Conservation (phyloP, 2,113 vertebrate species). For the Panurus biarmicus region DNA sequence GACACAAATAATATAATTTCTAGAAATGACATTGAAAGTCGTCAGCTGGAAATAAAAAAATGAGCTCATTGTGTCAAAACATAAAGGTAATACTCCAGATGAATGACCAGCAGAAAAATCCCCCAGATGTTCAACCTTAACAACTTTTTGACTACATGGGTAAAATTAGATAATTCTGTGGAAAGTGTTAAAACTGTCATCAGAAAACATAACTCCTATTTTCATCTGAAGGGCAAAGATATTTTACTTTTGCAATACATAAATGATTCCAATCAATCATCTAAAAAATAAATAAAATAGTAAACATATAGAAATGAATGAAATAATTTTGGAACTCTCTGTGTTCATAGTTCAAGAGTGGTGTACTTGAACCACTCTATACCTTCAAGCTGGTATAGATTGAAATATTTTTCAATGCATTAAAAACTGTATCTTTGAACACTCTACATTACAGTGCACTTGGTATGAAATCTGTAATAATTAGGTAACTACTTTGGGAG, state of each 20-base stretch:
- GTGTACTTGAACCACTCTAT: background rate
- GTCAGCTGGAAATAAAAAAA: background rate
- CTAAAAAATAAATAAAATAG: background rate
- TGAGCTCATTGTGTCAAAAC: background rate
- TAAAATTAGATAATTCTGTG: background rate
- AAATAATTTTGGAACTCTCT: background rate
- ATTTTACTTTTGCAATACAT: background rate
- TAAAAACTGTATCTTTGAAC: background rate
- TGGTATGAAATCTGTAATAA: background rate
- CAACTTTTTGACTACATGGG: background rate
- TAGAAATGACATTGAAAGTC: background rate
- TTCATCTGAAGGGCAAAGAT: background rate
- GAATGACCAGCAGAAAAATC: background rate
- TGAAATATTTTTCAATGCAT: background rate
- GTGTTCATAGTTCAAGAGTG: background rate
- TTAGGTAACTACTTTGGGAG: background rate
- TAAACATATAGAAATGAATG: background rate
- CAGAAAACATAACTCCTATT: background rate
- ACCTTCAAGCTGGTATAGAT: background rate
- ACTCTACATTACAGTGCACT: background rate
- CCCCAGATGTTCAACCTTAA: background rate
- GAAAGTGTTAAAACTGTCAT: background rate
- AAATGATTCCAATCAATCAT: accelerated
- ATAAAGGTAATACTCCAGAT: background rate
- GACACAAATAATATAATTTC: background rate